Evolutionary conservation across 2,888 invertebrate species (phyloP).

Genomic region (Pristionchus fissidentatus): DNA sequence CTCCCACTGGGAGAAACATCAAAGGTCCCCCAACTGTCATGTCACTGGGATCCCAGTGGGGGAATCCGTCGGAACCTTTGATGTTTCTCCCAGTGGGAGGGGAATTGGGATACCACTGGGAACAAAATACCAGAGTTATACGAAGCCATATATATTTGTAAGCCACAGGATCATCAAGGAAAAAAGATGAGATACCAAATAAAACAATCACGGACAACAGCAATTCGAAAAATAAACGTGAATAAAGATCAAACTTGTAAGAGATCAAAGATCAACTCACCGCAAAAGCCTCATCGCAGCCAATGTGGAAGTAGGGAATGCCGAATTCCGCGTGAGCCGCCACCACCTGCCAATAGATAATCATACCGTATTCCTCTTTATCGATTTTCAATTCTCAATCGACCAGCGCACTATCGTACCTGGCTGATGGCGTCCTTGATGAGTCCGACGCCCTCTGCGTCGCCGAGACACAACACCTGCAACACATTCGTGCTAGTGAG

Average conservation of each 20-base stretch:
- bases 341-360: conserved; percentile 69
- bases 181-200: not conserved
- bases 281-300: conserved; percentile 78
- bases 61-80: too few species aligned
- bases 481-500: not conserved
- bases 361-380: not conserved
- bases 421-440: conserved; percentile 76
- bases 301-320: conserved; percentile 81
- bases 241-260: too few species aligned
- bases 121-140: not conserved
- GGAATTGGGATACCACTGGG: too few species aligned
- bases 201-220: not conserved
- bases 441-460: conserved; percentile 76
- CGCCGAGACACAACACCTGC: conserved; percentile 64
- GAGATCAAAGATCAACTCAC: conserved; percentile 49
- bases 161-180: too few species aligned
- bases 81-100: too few species aligned
- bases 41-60: too few species aligned
- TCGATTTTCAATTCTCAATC: not conserved
- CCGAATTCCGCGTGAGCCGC: conserved; percentile 77
- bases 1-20: too few species aligned
- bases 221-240: not conserved
- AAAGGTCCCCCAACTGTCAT: too few species aligned
- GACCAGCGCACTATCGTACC: not conserved
- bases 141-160: too few species aligned